Conservation (phyloP, 1,140 invertebrate genomes). For the Rhyacophila brunnea region DNA sequence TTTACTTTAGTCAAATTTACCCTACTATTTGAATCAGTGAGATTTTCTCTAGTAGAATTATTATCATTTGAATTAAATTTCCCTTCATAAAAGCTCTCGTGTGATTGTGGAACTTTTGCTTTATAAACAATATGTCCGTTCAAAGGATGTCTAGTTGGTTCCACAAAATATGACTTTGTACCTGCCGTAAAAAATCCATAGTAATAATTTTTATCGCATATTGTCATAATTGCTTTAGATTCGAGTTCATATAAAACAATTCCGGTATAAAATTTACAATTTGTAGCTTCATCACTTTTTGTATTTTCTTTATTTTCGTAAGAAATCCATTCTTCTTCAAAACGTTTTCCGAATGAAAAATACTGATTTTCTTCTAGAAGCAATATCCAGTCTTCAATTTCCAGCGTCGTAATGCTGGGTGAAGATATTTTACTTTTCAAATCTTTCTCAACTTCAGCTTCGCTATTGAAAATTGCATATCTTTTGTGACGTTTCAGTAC, state of each 20-base stretch:
- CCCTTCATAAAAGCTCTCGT: not conserved
- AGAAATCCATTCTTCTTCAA: constrained; percentile 28
- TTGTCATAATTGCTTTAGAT: constrained; percentile 43
- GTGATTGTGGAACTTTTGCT: constrained; percentile 20
- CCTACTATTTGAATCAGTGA: too few species aligned
- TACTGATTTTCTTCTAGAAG: constrained; percentile 25
- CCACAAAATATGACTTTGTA: constrained; percentile 42
- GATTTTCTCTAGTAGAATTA: constrained; percentile 7
- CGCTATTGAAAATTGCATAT: constrained; percentile 1
- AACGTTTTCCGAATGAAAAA: constrained; percentile 21
- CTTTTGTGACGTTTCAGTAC: constrained; percentile 15
- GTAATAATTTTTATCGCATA: constrained; percentile 43
- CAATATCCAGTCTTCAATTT: constrained; percentile 32
- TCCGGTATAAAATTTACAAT: constrained; percentile 31
- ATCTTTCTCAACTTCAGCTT: constrained; percentile 16
- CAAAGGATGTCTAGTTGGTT: constrained; percentile 39
- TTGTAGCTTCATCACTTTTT: not conserved
- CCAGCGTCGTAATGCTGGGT: constrained; percentile 7
- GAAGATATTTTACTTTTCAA: constrained; percentile 15
- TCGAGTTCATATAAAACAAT: constrained; percentile 26
- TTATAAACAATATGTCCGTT: constrained; percentile 38
- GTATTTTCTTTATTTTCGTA: constrained; percentile 4
- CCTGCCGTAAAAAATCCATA: constrained; percentile 45
- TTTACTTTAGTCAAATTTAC: too few species aligned
- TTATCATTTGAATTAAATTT: not conserved